These are phyloP conservation scores for Condylura cristata DNA, from an alignment of 2,113 vertebrate genomes.

Conservation along the genomic window DNA sequence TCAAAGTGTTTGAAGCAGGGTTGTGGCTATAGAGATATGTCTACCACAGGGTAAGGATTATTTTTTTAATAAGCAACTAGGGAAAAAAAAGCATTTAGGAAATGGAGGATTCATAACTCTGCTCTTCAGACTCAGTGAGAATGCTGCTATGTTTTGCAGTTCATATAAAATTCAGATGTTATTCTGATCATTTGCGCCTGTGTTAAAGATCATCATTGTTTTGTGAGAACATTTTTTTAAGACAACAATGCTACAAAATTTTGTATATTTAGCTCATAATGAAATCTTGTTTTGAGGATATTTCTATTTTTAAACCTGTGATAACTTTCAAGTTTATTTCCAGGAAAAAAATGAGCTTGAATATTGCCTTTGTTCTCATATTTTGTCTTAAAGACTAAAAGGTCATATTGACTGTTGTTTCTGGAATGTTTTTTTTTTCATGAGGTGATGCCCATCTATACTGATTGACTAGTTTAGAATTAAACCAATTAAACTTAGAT, in stretches of 20 bases:
- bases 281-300: background rate
- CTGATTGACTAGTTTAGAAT: too few relatives aligned
- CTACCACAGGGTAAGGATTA: background rate
- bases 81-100: slow-evolving; percentile 11
- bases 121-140: background rate
- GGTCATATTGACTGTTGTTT: background rate
- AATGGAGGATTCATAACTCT: background rate
- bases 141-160: background rate
- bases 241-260: background rate
- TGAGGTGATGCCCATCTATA: background rate
- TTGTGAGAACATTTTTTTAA: slow-evolving; percentile 11
- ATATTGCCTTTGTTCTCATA: background rate
- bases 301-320: background rate
- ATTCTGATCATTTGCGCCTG: background rate
- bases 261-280: background rate
- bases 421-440: background rate
- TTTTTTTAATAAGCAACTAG: slow-evolving; percentile 27
- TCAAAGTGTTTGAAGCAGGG: slow-evolving; percentile 23
- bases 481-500: too few relatives aligned
- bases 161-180: background rate
- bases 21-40: slow-evolving; percentile 24
- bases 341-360: background rate
- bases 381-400: background rate
- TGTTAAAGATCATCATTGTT: background rate
- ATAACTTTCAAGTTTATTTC: background rate